Percentiles rank a stretch among this genome's conserved stretches.
Conservation (phyloP, 1,140 invertebrate species). For the Littorina saxatilis region DNA sequence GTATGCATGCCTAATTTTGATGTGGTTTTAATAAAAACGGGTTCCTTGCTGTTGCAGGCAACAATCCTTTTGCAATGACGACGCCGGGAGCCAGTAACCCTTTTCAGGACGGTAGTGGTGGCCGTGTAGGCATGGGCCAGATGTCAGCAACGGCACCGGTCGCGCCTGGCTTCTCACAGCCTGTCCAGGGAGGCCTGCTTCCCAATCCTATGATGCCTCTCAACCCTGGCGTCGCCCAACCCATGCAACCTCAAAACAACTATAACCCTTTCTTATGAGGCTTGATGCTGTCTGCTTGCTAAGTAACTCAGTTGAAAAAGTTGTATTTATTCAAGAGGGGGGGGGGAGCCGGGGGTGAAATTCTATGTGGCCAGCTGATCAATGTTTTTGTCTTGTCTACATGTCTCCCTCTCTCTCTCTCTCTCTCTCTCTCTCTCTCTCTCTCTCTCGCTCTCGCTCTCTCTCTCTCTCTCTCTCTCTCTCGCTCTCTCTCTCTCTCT, state of each 20-base stretch:
- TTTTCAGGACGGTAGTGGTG: slow-evolving; percentile 53
- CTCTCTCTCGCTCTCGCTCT: too few relatives aligned
- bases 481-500: slow-evolving; percentile 21
- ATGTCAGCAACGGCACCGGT: slow-evolving; percentile 43
- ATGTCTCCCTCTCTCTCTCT: not conserved
- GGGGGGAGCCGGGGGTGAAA: too few relatives aligned
- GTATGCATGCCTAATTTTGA: too few relatives aligned
- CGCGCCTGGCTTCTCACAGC: slow-evolving; percentile 55
- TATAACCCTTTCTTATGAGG: slow-evolving; percentile 65
- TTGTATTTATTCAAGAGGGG: slow-evolving; percentile 6
- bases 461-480: slow-evolving; percentile 29
- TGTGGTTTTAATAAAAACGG: too few relatives aligned
- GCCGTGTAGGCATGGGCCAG: slow-evolving; percentile 59
- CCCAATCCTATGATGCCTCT: slow-evolving; percentile 60
- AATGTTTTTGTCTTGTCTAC: not conserved
- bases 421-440: too few relatives aligned
- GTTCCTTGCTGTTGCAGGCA: slow-evolving; percentile 39
- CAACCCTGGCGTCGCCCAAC: slow-evolving; percentile 36
- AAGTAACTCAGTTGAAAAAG: not conserved
- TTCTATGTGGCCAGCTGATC: slow-evolving; percentile 6
- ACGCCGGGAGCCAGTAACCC: slow-evolving; percentile 54
- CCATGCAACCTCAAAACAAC: slow-evolving; percentile 46
- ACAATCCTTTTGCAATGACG: slow-evolving; percentile 59
- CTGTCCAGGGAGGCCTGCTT: slow-evolving; percentile 46
- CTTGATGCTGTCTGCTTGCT: not conserved